Base-by-base conservation (phyloP, 2,888 invertebrate genomes). In the Ctenicera cuprea region DNA sequence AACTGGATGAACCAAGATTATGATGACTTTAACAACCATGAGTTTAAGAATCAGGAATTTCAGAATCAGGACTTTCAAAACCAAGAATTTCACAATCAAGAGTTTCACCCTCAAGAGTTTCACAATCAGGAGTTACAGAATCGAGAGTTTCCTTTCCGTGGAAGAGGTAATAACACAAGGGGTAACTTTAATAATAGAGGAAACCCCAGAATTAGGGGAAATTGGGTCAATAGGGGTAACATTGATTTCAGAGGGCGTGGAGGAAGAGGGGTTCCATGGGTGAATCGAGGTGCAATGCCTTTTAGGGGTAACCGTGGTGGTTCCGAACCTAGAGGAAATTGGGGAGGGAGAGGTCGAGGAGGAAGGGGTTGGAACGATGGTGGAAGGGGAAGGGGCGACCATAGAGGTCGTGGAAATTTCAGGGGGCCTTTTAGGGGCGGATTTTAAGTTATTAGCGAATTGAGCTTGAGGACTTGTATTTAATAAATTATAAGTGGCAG, bases 341-440 rank as follows among this genome's bases (percentile, higher is more conserved):
- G 72, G 52, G 71, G 69, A 45, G 63, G 43, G 8, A 64, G 74
- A 61, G 71, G 43, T 18, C 57, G 62, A 22, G 50, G 62, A 26
- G 57, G 59, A 26, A 50, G 69, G 59, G 50, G 68, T 62, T 54
- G 66, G 41, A 11, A 14, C n/a, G 68, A 61, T 16, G 45, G 43
- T 11, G 52, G 20, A n/a, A 68, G 70, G 69, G 76, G 76, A 66
- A 68, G 77, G 80, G 52, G 82, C 11, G 80, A 80, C 37, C 79
- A 79, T 20, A 78, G 82, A 85, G 76, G 86, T 83, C 37, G 81
- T 82, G 81, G 86, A 26, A 85, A 84, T 67, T 79, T 80, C 71
- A 80, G 83, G 67, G 83, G 85, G 67, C 84, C 83, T 43, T 86
- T 87, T 74, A 83, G 87, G 57, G 85, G 85, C 3, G 84, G 82